phyloP scores from a whole-genome alignment of 2,888 invertebrate genomes.

The Sinhomidia bicolor region DNA sequence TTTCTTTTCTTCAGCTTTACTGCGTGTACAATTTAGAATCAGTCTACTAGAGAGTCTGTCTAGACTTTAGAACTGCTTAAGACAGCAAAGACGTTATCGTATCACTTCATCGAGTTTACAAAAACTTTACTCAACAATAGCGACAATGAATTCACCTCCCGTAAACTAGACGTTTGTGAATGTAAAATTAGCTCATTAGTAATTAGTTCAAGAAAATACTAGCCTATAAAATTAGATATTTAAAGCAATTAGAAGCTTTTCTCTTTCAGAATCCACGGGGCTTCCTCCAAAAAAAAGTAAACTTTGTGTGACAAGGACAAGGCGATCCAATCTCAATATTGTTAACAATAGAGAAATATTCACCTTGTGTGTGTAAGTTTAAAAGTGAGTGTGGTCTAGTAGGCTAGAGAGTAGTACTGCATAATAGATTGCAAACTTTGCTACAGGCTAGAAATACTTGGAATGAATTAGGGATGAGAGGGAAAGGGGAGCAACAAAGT shows the following conservation, averaged over 20 bases:
- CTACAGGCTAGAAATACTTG: background rate
- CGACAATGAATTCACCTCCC: too few relatives aligned
- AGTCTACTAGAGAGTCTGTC: too few relatives aligned
- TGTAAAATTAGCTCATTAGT: constrained; percentile 35
- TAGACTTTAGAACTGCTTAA: too few relatives aligned
- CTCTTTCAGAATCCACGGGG: background rate
- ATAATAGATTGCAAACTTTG: background rate
- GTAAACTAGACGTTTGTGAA: background rate
- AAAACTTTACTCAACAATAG: too few relatives aligned
- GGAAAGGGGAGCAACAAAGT: background rate
- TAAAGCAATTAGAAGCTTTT: constrained; percentile 17
- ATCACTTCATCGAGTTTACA: too few relatives aligned
- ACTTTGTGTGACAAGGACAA: background rate
- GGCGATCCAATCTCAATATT: background rate
- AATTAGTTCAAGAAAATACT: background rate
- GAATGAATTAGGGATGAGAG: constrained; percentile 25
- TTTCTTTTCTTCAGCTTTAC: too few relatives aligned
- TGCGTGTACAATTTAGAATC: too few relatives aligned
- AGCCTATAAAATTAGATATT: background rate
- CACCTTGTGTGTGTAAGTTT: background rate
- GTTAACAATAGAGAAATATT: background rate
- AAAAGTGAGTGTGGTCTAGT: background rate
- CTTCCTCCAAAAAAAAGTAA: background rate
- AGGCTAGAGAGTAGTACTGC: background rate
- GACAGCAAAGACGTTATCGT: too few relatives aligned